Conservation (phyloP, 1,140 invertebrate species). For the Drosophila repleta region DNA sequence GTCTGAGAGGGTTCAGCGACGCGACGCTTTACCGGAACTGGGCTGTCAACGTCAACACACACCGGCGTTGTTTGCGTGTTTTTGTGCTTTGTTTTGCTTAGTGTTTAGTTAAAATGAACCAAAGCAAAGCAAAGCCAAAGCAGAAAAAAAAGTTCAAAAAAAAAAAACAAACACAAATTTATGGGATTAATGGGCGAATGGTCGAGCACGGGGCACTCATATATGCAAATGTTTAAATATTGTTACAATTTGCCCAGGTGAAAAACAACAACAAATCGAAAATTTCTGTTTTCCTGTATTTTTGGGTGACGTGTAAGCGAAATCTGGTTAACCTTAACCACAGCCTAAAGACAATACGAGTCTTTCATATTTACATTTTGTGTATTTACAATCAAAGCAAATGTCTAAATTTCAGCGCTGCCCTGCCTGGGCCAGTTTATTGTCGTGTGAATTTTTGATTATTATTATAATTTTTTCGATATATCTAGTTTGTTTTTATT, state of each 20-base stretch:
- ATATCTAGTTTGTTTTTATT: background rate
- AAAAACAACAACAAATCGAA: conserved; percentile 11
- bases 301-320: conserved; percentile 39
- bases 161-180: conserved; percentile 44
- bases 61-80: conserved; percentile 32
- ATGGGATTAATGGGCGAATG: conserved; percentile 44
- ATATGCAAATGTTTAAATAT: conserved; percentile 44
- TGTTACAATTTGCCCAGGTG: conserved; percentile 68
- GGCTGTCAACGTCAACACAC: conserved; percentile 37
- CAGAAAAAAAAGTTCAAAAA: conserved; percentile 8
- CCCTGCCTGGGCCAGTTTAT: conserved; percentile 36
- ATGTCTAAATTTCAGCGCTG: conserved; percentile 22
- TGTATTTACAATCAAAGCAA: conserved; percentile 41
- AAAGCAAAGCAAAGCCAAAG: conserved; percentile 16
- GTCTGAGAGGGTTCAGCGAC: conserved; percentile 16
- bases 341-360: conserved; percentile 25
- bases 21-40: conserved; percentile 42
- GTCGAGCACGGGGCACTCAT: conserved; percentile 22
- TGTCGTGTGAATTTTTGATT: conserved; percentile 50
- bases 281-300: conserved; percentile 56
- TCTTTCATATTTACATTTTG: conserved; percentile 42
- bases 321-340: conserved; percentile 73
- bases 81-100: conserved; percentile 30
- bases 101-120: conserved; percentile 30
- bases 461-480: conserved; percentile 16